Base-by-base conservation (phyloP, 2,113 vertebrate genomes). In the Chunga burmeisteri region DNA sequence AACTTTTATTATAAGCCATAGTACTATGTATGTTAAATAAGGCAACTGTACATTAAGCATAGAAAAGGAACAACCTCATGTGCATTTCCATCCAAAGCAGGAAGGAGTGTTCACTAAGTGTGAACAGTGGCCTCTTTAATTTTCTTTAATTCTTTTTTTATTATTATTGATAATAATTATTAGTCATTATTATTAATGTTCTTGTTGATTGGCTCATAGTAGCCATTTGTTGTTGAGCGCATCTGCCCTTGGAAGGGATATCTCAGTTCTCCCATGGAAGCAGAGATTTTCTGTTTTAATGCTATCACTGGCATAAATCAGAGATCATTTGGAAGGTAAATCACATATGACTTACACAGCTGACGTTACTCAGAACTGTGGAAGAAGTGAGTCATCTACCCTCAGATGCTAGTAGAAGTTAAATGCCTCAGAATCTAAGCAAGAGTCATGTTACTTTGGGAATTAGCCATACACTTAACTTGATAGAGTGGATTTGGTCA, bases 1-100 rank as follows among this genome's bases (percentile, higher is more conserved):
- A 97, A 90, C 52, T 97, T 98, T 97, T 95, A 96, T 97, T 97
- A 98, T 96, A 98, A 98, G 98, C 98, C 98, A 98, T 98, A 98
- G 98, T 95, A 98, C 93, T 97, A 94, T 96, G 65, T 98, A 94
- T 93, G 63, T 96, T 97, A 75, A 97, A 97, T 96, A 96, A 92
- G 79, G 80, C 85, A 97, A 96, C 91, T 93, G 82, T 95, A 88
- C 63, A 94, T 93, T 93, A 94, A 93, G 63, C 86, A 92, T 93
- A 96, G 81, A 89, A 85, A 96, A 96, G 85, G 58, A 92, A 92
- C 71, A 79, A 91, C 20, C 53, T 88, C 36, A 82, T 8, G 5
- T 75, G 70, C 80, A 82, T 94, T 95, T 97, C 78, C 62, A 92
- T 78, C 78, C 71, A 81, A 81, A 77, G 79, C 61, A 92, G 80